phyloP scores from a whole-genome alignment of 1,140 invertebrate genomes.

The Heliconius melpomene region DNA sequence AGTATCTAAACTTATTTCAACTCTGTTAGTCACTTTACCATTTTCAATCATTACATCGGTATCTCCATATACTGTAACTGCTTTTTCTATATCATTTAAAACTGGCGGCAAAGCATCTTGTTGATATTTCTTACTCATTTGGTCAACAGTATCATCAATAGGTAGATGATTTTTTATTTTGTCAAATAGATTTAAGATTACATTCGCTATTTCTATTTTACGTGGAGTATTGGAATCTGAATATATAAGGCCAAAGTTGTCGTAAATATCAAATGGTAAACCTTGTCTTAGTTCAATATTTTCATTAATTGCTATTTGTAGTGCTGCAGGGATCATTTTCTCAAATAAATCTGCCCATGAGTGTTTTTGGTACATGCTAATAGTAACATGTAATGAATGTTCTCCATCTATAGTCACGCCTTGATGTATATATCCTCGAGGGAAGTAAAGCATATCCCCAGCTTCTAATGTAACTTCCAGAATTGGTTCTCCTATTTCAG shows the following conservation, averaged over 20 bases:
- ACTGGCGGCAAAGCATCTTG: constrained; percentile 94
- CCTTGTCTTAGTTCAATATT: constrained; percentile 89
- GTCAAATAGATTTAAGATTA: constrained; percentile 84
- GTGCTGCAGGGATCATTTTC: constrained; percentile 88
- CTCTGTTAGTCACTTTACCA: constrained; percentile 83
- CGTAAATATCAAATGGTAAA: constrained; percentile 89
- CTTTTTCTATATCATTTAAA: constrained; percentile 84
- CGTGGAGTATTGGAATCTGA: constrained; percentile 75
- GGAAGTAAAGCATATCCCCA: constrained; percentile 96
- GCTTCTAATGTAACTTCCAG: constrained; percentile 90
- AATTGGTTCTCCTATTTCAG: constrained; percentile 90
- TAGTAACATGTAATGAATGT: constrained; percentile 96
- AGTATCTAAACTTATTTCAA: constrained; percentile 86
- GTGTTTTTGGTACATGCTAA: constrained; percentile 96
- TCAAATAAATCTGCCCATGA: constrained; percentile 94
- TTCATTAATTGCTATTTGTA: constrained; percentile 87
- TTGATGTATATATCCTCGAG: constrained; percentile 96
- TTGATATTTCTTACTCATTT: constrained; percentile 91
- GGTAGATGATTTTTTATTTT: constrained; percentile 85
- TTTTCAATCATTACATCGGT: constrained; percentile 85
- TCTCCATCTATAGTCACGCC: constrained; percentile 86
- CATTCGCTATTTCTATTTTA: constrained; percentile 82
- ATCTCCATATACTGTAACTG: constrained; percentile 85
- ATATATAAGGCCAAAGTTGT: constrained; percentile 87
- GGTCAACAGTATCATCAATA: constrained; percentile 92